These are phyloP conservation scores for Pantelozetes paolii DNA, from an alignment of 2,888 invertebrate species.

Conservation along the genomic window DNA sequence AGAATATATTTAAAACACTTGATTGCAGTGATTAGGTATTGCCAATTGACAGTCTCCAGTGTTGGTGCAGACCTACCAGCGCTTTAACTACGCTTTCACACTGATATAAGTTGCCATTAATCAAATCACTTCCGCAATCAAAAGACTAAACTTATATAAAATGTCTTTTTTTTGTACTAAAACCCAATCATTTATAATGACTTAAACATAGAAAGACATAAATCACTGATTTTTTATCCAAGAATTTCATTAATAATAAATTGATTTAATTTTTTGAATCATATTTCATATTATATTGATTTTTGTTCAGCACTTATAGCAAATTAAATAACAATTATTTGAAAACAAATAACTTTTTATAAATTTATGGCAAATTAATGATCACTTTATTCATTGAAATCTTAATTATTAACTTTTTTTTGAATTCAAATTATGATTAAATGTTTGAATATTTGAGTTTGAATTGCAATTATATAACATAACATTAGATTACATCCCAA, in stretches of 20 bases:
- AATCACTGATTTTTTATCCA: neutral
- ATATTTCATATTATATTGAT: too few species aligned
- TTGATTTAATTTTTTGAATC: constrained; percentile 4
- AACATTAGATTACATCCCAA: too few species aligned
- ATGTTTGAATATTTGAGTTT: too few species aligned
- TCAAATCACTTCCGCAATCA: neutral
- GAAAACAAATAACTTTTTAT: too few species aligned
- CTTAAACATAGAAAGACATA: neutral
- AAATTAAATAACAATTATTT: too few species aligned
- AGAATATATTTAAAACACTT: neutral
- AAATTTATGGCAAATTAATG: too few species aligned
- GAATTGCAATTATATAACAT: too few species aligned
- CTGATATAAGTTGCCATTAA: neutral
- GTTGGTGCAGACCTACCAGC: too few species aligned
- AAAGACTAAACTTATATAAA: neutral
- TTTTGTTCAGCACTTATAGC: neutral
- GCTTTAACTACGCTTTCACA: neutral
- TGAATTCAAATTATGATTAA: too few species aligned
- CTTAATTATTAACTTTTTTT: too few species aligned
- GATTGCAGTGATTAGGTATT: constrained; percentile 9
- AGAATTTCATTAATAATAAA: neutral
- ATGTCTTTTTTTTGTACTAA: neutral
- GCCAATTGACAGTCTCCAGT: constrained; percentile 17
- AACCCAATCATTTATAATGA: neutral
- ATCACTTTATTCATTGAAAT: too few species aligned